phyloP scores from a whole-genome alignment of 1,140 invertebrate species.

The Zaprionus nigranus region DNA sequence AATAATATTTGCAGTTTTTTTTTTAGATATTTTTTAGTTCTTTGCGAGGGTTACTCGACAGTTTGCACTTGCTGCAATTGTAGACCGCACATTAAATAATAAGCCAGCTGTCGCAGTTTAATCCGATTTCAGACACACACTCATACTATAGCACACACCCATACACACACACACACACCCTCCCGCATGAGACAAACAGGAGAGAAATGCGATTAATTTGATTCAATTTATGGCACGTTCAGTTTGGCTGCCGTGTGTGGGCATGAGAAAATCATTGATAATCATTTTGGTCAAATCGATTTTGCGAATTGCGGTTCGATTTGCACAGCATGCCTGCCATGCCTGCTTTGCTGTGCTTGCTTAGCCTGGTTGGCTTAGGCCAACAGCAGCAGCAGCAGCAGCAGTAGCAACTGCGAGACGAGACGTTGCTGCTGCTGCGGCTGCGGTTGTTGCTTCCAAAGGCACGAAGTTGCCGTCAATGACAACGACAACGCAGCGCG shows the following conservation, averaged over 20 bases:
- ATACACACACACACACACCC: constrained; percentile 9
- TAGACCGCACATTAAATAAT: constrained; percentile 23
- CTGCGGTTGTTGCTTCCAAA: constrained; percentile 73
- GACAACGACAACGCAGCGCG: constrained; percentile 24
- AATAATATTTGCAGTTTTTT: constrained; percentile 31
- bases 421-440: constrained; percentile 15
- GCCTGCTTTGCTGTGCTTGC: not conserved
- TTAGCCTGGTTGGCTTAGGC: not conserved
- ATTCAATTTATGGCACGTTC: constrained; percentile 70
- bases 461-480: constrained; percentile 47
- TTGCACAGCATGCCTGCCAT: constrained; percentile 4
- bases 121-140: constrained; percentile 49
- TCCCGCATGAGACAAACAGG: constrained; percentile 30
- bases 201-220: constrained; percentile 73
- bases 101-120: constrained; percentile 45
- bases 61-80: constrained; percentile 51
- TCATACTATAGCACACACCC: not conserved
- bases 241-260: constrained; percentile 11
- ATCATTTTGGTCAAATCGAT: constrained; percentile 82
- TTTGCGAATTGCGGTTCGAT: constrained; percentile 64
- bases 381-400: not conserved
- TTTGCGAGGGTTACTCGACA: constrained; percentile 31
- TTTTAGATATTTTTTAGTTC: constrained; percentile 5
- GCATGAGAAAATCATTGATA: constrained; percentile 74
- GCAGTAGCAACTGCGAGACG: constrained; percentile 1